Conservation (phyloP, 2,797 vertebrate genomes). For the Phyllotis vaccarum region DNA sequence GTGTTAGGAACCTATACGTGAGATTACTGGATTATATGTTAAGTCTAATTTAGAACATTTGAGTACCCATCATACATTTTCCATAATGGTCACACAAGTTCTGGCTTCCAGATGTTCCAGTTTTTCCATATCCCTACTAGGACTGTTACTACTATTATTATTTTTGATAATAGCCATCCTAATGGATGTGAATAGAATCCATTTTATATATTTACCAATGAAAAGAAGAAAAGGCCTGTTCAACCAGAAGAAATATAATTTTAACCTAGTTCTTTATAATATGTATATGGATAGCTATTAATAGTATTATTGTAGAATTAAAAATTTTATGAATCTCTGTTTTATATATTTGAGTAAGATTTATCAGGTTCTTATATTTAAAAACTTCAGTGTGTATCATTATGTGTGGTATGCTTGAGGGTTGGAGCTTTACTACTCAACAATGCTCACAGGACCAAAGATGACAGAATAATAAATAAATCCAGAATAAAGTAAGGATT, state of each 20-base stretch:
- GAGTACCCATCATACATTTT: neutral
- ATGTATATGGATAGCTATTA: constrained; percentile 29
- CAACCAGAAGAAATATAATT: constrained; percentile 45
- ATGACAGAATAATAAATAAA: neutral
- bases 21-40: neutral
- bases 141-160: neutral
- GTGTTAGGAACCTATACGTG: neutral
- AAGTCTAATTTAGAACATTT: constrained; percentile 41
- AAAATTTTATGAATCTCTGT: neutral
- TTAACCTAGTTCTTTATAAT: constrained; percentile 54
- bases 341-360: constrained; percentile 10
- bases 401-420: constrained; percentile 26
- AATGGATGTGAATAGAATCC: neutral
- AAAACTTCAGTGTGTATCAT: neutral
- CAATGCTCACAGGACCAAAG: neutral
- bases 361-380: neutral
- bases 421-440: neutral
- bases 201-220: constrained; percentile 57
- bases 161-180: neutral
- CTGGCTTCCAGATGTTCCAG: neutral
- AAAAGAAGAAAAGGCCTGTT: constrained; percentile 52
- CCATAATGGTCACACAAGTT: neutral
- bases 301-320: neutral
- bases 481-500: neutral
- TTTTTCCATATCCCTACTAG: neutral